Evolutionary conservation across 2,797 vertebrate genomes (phyloP), one percentile per base, ranked within the genome.

Genomic region (Acipenser transmontanus): DNA sequence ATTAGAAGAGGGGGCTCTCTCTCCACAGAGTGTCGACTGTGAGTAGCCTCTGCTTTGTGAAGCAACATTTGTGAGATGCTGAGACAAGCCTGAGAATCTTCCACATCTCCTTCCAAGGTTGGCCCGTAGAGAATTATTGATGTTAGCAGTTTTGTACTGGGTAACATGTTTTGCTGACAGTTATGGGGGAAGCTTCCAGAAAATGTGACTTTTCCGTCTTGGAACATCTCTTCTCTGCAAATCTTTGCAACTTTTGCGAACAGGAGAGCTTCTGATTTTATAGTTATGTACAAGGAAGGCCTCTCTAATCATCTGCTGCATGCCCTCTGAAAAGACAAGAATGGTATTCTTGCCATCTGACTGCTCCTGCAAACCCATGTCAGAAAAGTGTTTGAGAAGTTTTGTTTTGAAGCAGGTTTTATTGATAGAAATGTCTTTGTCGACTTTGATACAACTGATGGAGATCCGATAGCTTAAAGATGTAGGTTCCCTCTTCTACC

Each of bases 301-400:
- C 61, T 62, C 5, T 49, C 5, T 64, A 47, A 50, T 2, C 20
- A 50, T 64, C 49, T 64, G 34, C 12, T 49, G 63, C 13, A 64
- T 64, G 47, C 63, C 63, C 8, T 64, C 9, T 64, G 17, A 8
- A 49, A 64, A 64, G 8, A 8, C 47, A 63, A 63, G 62, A 20
- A 63, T 63, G 14, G 34, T 48, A 63, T 63, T 63, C 62, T 63
- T 63, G 7, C 13, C 62, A 63, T 50, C 62, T n/a, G 14, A 20
- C 62, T 63, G 14, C 62, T 63, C 62, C 62, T 6, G 62, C 12
- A 48, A 14, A 63, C 4, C 34, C 34, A 34, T 34, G 34, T 6
- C 14, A 7, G 49, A 47, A 47, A 47, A 47, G 34, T 50, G 47
- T n/a, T 63, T 50, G 8, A 63, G 47, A n/a, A 50, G 13, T 54